Conservation (phyloP, 2,888 invertebrate genomes). For the Acleris sparsana region DNA sequence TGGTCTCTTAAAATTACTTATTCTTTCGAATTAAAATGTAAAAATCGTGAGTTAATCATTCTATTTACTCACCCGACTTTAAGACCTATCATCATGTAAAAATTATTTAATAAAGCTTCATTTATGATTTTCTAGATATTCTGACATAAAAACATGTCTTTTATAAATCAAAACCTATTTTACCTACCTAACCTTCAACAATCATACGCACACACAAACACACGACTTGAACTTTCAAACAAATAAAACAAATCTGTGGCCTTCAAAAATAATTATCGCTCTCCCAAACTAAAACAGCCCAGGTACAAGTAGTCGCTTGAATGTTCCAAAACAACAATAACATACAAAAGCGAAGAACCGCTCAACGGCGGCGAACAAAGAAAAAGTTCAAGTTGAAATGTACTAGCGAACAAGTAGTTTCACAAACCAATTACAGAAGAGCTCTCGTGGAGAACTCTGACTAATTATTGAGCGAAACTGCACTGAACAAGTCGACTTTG, state of each 20-base stretch:
- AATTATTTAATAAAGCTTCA: no score
- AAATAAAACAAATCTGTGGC: slow-evolving; percentile 39
- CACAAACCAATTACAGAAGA: slow-evolving; percentile 44
- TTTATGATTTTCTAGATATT: no score
- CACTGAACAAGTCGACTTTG: slow-evolving; percentile 39
- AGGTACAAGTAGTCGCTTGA: slow-evolving; percentile 24
- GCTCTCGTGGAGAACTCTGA: slow-evolving; percentile 40
- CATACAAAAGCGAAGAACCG: slow-evolving; percentile 34
- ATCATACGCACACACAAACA: no score
- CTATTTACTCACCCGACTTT: no score
- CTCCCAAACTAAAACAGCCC: slow-evolving; percentile 23
- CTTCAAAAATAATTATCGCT: slow-evolving; percentile 37
- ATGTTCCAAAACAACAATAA: slow-evolving; percentile 30
- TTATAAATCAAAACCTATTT: not conserved
- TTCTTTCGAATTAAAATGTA: no score
- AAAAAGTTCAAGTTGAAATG: slow-evolving; percentile 41
- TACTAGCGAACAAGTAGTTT: slow-evolving; percentile 39
- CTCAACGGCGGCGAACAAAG: slow-evolving; percentile 42
- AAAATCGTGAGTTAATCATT: no score
- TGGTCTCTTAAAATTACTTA: no score
- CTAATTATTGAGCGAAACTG: slow-evolving; percentile 39
- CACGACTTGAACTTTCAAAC: not conserved
- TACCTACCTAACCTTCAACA: no score
- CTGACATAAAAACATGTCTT: not conserved
- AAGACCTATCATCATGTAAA: no score